phyloP scores from a whole-genome alignment of 2,113 vertebrate species.

The Hiodon tergisus region DNA sequence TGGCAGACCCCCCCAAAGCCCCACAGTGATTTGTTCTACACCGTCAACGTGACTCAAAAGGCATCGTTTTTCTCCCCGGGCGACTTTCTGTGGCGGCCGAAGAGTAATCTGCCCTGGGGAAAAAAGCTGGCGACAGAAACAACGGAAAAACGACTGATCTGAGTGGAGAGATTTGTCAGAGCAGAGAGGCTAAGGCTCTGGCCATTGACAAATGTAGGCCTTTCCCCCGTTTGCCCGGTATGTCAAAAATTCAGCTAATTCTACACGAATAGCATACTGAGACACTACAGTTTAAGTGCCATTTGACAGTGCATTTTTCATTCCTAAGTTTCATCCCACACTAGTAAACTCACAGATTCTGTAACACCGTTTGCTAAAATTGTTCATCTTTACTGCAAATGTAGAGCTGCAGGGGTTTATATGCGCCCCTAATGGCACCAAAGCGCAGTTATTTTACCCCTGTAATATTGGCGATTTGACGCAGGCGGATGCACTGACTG shows the following conservation, averaged over 20 bases:
- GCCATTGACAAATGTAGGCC: slow-evolving; percentile 41
- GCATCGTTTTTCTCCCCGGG: slow-evolving; percentile 40
- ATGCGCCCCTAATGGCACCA: too few species aligned
- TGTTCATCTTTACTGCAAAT: too few species aligned
- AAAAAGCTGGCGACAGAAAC: slow-evolving; percentile 58
- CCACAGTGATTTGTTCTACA: slow-evolving; percentile 27
- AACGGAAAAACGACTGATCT: slow-evolving; percentile 57
- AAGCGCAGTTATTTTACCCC: too few species aligned
- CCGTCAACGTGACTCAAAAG: slow-evolving; percentile 36
- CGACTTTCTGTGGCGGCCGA: not conserved
- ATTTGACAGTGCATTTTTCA: not conserved
- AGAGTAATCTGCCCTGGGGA: slow-evolving; percentile 27
- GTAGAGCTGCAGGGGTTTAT: too few species aligned
- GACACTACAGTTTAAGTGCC: not conserved
- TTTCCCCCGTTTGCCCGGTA: not conserved
- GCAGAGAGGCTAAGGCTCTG: slow-evolving; percentile 37
- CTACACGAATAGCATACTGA: not conserved
- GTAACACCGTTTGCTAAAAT: too few species aligned
- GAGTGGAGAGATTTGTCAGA: slow-evolving; percentile 54
- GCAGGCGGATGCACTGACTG: too few species aligned
- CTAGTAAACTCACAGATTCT: too few species aligned
- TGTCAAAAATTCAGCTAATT: not conserved
- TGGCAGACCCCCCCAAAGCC: slow-evolving; percentile 13
- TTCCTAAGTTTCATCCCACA: not conserved
- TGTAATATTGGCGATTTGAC: too few species aligned